Evolutionary conservation across 2,888 invertebrate genomes (phyloP).

Genomic region (Petrolisthes cinctipes): DNA sequence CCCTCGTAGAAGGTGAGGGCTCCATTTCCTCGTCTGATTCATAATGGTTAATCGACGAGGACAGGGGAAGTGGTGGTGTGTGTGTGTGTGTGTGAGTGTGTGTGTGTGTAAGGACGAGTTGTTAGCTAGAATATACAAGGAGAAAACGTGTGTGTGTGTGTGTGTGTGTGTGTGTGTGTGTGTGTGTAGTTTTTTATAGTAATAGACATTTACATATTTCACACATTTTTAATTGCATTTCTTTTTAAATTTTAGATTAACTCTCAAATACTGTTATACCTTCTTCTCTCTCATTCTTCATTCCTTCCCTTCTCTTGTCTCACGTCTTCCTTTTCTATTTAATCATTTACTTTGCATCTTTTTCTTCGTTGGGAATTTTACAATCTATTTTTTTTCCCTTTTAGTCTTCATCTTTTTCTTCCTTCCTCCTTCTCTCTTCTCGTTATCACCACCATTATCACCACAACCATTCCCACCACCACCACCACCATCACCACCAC

Average conservation of each 20-base stretch:
- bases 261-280: no score
- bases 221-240: not conserved
- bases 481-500: not conserved
- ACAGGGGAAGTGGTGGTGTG: not conserved
- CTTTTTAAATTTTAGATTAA: not conserved
- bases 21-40: not conserved
- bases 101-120: no score
- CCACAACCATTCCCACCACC: not conserved
- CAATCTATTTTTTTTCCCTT: no score
- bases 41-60: not conserved
- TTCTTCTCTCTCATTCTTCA: no score
- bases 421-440: no score
- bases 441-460: no score
- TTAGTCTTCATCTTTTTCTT: no score
- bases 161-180: slow-evolving; percentile 48
- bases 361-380: no score
- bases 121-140: no score
- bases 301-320: no score
- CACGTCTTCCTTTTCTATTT: no score
- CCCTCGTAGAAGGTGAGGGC: not conserved
- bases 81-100: not conserved
- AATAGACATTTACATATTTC: slow-evolving; percentile 27
- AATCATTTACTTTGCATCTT: no score
- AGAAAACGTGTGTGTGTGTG: slow-evolving; percentile 48
- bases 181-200: slow-evolving; percentile 48